phyloP scores from a whole-genome alignment of 2,888 invertebrate species.

The Chloroclystis v-ata region DNA sequence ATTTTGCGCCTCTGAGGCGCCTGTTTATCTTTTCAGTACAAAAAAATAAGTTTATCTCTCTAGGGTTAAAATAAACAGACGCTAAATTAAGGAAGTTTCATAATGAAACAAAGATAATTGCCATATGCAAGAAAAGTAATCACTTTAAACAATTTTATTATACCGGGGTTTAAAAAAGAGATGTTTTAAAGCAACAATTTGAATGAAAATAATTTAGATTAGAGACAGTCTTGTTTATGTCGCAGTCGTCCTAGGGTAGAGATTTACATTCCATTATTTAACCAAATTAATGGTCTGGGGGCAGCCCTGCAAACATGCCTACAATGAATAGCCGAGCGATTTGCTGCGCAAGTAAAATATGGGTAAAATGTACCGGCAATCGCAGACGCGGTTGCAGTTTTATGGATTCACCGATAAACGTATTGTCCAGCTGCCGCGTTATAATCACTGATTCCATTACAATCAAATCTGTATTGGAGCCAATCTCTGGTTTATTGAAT shows the following conservation, averaged over 20 bases:
- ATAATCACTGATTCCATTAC: conserved; percentile 2
- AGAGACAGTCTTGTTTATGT: background rate
- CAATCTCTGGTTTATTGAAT: no score
- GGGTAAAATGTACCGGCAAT: conserved; percentile 35
- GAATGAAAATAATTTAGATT: background rate
- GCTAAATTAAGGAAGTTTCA: background rate
- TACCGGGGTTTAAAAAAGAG: background rate
- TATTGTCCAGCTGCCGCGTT: conserved; percentile 15
- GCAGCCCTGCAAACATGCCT: conserved; percentile 22
- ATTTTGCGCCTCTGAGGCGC: no score
- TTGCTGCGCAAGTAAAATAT: conserved; percentile 43
- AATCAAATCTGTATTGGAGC: no score
- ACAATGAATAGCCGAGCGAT: conserved; percentile 42
- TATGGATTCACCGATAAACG: conserved; percentile 31
- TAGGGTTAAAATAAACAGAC: conserved; percentile 6
- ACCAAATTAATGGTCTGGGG: conserved; percentile 2
- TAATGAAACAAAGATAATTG: background rate
- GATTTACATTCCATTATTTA: conserved; percentile 1
- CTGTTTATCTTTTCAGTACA: no score
- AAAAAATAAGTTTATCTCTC: no score
- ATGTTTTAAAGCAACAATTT: background rate
- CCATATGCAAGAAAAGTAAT: background rate
- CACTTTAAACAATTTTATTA: background rate
- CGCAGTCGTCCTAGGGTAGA: background rate
- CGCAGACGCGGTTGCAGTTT: conserved; percentile 36